Percentiles rank a stretch among this genome's conserved stretches.
phyloP scores from a whole-genome alignment of 2,113 vertebrate species.

The Cromileptes altivelis region DNA sequence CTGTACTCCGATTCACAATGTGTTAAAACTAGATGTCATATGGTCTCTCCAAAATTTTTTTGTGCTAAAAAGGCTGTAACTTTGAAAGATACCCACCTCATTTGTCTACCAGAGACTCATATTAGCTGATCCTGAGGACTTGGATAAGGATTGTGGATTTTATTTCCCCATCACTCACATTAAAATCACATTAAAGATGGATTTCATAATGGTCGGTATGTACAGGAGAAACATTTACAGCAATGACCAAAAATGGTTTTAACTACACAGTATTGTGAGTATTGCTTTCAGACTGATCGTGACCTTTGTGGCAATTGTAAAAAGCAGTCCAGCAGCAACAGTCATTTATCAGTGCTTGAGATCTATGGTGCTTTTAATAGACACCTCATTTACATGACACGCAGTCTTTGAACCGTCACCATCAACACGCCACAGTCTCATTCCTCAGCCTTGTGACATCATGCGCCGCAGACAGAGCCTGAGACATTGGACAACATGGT shows the following conservation, averaged over 20 bases:
- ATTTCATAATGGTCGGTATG: background rate
- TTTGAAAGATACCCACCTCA: background rate
- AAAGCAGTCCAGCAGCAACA: conserved; percentile 15
- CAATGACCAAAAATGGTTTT: background rate
- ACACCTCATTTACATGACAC: conserved; percentile 37
- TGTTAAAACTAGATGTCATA: too few species aligned
- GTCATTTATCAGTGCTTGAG: conserved; percentile 38
- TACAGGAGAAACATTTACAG: conserved; percentile 7
- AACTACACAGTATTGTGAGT: background rate
- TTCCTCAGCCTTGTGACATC: conserved; percentile 45
- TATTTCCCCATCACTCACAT: background rate
- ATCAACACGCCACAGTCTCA: conserved; percentile 9
- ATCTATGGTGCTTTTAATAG: conserved; percentile 25
- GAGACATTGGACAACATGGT: conserved; percentile 57
- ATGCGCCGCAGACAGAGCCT: conserved; percentile 39
- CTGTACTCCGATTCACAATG: too few species aligned
- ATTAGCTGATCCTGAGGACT: background rate
- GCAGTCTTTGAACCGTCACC: background rate
- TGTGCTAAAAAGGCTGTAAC: background rate
- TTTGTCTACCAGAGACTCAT: background rate
- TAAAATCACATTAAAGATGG: background rate
- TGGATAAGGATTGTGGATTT: background rate
- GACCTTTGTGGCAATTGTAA: background rate
- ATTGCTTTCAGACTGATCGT: conserved; percentile 14
- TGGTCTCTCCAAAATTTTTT: too few species aligned